phyloP scores from a whole-genome alignment of 53 echinoderm and acorn worm species.

The Temnopleurus reevesii region DNA sequence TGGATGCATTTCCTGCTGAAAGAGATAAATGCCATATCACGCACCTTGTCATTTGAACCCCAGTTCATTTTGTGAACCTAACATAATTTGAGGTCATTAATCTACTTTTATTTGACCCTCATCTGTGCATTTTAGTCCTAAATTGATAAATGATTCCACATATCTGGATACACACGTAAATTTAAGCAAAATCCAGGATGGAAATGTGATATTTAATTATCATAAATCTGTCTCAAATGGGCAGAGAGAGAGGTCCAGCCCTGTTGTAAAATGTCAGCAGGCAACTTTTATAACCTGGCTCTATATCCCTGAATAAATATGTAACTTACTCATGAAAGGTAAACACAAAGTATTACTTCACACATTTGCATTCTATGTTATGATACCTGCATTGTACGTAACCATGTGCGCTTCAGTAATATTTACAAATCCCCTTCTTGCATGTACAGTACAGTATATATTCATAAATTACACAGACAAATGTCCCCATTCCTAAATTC shows the following conservation, averaged over 20 bases:
- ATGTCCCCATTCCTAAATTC: not conserved
- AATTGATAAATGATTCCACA: too few species aligned
- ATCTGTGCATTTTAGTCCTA: too few species aligned
- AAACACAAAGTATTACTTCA: not conserved
- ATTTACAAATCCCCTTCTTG: too few species aligned
- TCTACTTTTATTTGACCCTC: too few species aligned
- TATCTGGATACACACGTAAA: too few species aligned
- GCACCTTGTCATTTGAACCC: too few species aligned
- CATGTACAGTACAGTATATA: not conserved
- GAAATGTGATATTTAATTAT: not conserved
- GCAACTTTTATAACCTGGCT: not conserved
- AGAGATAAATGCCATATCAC: too few species aligned
- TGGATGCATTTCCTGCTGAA: too few species aligned
- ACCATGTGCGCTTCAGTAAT: not conserved
- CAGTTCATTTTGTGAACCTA: too few species aligned
- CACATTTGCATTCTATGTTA: not conserved
- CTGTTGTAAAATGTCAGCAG: not conserved
- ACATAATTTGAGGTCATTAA: too few species aligned
- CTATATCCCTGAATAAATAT: not conserved
- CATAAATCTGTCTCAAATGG: slow-evolving; percentile 9
- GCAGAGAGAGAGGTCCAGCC: not conserved
- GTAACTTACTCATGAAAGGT: not conserved
- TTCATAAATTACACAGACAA: not conserved
- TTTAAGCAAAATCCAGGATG: too few species aligned
- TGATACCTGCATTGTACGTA: not conserved